Percentiles rank a stretch among this genome's conserved stretches.
Evolutionary conservation across 2,113 vertebrate species (phyloP).

Genomic region (Sinosuthora webbiana): DNA sequence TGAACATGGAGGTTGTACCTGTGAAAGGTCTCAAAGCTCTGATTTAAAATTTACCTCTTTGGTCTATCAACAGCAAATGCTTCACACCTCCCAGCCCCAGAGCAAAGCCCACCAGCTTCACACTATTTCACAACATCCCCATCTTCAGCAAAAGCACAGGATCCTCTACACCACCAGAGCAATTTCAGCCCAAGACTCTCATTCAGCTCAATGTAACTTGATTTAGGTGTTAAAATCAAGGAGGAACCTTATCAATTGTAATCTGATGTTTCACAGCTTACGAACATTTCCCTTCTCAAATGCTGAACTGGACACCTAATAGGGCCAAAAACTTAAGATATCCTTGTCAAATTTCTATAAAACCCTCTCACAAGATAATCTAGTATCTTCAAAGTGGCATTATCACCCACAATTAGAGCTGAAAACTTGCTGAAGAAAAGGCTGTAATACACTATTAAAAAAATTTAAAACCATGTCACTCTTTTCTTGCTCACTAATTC

Average conservation of each 20-base stretch:
- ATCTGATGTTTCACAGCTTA: neutral
- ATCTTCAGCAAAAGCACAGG: neutral
- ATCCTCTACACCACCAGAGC: neutral
- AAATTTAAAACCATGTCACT: rapidly evolving
- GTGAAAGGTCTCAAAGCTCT: neutral
- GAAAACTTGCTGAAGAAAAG: neutral
- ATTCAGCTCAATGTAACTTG: neutral
- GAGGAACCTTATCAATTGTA: neutral
- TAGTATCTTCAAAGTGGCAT: rapidly evolving
- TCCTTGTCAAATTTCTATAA: neutral
- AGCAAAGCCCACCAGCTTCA: neutral
- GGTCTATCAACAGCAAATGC: neutral
- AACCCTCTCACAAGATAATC: neutral
- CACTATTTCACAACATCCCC: neutral
- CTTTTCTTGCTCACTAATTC: neutral
- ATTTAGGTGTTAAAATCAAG: neutral
- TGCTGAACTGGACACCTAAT: rapidly evolving
- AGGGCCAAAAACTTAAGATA: neutral
- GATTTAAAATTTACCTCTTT: neutral
- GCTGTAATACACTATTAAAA: neutral
- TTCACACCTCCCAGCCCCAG: neutral
- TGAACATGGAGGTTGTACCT: neutral
- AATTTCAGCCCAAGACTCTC: neutral
- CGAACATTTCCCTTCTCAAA: rapidly evolving
- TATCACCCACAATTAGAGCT: neutral